Base-by-base conservation (phyloP, 2,888 invertebrate species). In the Leptarthrus brevirostris region DNA sequence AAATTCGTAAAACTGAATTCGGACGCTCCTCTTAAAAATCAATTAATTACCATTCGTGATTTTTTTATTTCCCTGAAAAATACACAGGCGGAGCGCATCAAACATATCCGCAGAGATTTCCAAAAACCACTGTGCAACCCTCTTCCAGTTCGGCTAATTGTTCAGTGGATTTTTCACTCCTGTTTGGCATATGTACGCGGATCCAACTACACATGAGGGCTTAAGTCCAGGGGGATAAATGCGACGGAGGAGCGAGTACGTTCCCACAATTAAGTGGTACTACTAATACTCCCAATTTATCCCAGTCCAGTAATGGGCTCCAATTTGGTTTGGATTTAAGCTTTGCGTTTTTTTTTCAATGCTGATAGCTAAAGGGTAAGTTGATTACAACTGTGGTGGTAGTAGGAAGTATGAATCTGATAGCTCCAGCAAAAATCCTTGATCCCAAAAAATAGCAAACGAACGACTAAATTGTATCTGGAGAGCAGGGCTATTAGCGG, bases 151-250 rank as follows among this genome's bases (percentile, higher is more conserved):
- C 53, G 20, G 70, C 44, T 71, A 71, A 54, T 71, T 71, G 40
- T 71, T 71, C 71, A 71, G 71, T 36, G 54, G 52, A 71, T 71
- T 71, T 71, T 71, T 71, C 71, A 71, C 71, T 54, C 54, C 54
- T 71, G 36, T 54, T 54, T 54, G 53, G 36, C 36, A n/a, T 36
- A 22, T 52, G 53, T 64, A 20, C 36, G 34, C 34, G 66, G 47
- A 22, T 26, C 36, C 18, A 34, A 61, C 61, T 61, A 36, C 61
- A 61, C 36, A 61, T 61, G 61, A 36, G 61, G 61, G 40, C 40
- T 61, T 61, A 61, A 34, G 36, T 36, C 22, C 16, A 12, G 20
- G 18, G 24, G 71, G 53, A 54, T 54, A 6, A 54, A 26, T 22
- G 14, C 3, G 5, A 26, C 8, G 26, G 24, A n/a, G 26, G 30